Evolutionary conservation across 2,797 vertebrate genomes (phyloP).

Genomic region (Helicolenus hilgendorfi): DNA sequence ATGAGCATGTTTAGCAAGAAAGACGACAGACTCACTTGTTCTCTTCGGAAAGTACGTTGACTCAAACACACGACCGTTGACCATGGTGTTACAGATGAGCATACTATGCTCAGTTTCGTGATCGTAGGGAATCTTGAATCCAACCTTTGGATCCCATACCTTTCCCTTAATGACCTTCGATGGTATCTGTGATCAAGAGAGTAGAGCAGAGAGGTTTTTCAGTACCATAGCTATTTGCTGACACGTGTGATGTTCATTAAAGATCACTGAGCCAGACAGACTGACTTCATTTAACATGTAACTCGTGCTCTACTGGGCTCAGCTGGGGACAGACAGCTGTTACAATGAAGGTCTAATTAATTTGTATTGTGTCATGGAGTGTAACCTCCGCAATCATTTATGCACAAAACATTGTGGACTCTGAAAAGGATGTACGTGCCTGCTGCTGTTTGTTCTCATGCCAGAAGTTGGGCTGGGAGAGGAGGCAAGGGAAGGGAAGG

Average conservation of each 20-base stretch:
- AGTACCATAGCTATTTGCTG: constrained; percentile 2
- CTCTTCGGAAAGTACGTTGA: constrained; percentile 85
- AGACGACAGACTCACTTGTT: constrained; percentile 86
- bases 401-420: constrained; percentile 40
- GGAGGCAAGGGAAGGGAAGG: constrained; percentile 62
- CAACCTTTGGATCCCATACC: constrained; percentile 92
- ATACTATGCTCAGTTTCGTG: constrained; percentile 28
- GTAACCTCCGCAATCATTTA: constrained; percentile 56
- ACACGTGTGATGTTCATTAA: constrained; percentile 13
- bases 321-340: constrained; percentile 62
- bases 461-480: constrained; percentile 62
- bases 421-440: constrained; percentile 65
- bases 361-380: constrained; percentile 38
- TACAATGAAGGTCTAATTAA: constrained; percentile 35
- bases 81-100: constrained; percentile 81
- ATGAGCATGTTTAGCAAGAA: not conserved
- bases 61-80: constrained; percentile 53
- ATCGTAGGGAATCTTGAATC: constrained; percentile 89
- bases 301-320: constrained; percentile 46
- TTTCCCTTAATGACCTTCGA: constrained; percentile 12
- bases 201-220: constrained; percentile 11
- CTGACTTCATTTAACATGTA: constrained; percentile 54
- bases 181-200: constrained; percentile 70
- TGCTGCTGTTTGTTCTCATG: constrained; percentile 78
- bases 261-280: constrained; percentile 49